Evolutionary conservation across 2,113 vertebrate species (phyloP).

Genomic region (Oriolus oriolus): DNA sequence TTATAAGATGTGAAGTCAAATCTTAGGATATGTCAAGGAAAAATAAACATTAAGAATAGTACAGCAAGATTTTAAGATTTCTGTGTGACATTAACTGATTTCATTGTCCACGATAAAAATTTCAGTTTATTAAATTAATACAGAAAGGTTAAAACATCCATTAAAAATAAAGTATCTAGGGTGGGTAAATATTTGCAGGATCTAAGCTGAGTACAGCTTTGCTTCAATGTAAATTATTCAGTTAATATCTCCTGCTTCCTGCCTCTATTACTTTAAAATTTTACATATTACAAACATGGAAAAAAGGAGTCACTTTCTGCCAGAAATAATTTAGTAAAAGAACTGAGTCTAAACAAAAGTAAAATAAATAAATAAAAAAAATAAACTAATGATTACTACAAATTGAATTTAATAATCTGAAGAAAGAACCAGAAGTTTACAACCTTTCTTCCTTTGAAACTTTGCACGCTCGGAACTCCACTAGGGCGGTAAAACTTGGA

Average conservation of each 20-base stretch:
- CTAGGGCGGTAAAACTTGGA: constrained; percentile 48
- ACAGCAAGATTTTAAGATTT: neutral
- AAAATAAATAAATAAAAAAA: neutral
- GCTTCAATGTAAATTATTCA: neutral
- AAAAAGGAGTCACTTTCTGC: neutral
- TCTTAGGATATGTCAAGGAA: neutral
- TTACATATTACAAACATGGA: neutral
- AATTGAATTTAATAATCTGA: neutral
- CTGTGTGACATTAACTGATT: neutral
- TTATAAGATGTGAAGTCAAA: neutral
- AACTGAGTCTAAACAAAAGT: neutral
- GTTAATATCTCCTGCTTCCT: neutral
- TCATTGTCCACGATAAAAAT: neutral
- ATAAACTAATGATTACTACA: neutral
- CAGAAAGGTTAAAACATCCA: neutral
- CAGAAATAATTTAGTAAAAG: neutral
- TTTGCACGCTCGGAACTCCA: constrained; percentile 50
- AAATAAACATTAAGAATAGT: neutral
- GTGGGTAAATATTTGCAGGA: neutral
- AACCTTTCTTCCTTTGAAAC: constrained; percentile 74
- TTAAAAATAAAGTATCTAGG: neutral
- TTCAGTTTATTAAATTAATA: neutral
- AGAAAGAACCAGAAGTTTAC: neutral
- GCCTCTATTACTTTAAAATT: neutral
- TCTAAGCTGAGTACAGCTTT: neutral